These are phyloP conservation scores for Brachyhypopomus occidentalis DNA, from an alignment of 2,113 vertebrate species.

Conservation along the genomic window DNA sequence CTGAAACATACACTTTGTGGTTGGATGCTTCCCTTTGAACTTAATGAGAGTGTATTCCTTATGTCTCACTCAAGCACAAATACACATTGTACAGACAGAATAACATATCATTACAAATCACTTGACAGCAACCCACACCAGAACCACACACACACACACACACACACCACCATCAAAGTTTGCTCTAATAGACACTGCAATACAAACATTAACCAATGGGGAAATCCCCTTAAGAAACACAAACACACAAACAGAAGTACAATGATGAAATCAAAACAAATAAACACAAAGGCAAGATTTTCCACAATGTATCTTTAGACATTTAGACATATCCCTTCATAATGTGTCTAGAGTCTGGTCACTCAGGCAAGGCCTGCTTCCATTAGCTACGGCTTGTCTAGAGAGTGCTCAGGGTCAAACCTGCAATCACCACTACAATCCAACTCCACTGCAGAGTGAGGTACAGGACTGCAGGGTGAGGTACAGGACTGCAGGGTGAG, in stretches of 20 bases:
- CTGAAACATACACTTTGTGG: slow-evolving; percentile 53
- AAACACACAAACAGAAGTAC: slow-evolving; percentile 37
- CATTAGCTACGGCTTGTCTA: slow-evolving; percentile 27
- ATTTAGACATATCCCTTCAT: slow-evolving; percentile 11
- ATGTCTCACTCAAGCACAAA: slow-evolving; percentile 52
- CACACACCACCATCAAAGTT: neutral
- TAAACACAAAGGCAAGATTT: neutral
- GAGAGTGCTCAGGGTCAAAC: slow-evolving; percentile 9
- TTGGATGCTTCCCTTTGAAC: slow-evolving; percentile 46
- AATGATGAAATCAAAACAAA: slow-evolving; percentile 16
- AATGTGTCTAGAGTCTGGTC: slow-evolving; percentile 14
- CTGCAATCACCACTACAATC: slow-evolving; percentile 10
- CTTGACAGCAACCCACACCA: slow-evolving; percentile 50
- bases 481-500: too few relatives aligned
- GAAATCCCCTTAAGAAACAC: slow-evolving; percentile 33
- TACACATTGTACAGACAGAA: slow-evolving; percentile 58
- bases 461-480: neutral
- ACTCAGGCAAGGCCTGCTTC: neutral
- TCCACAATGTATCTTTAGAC: slow-evolving; percentile 4
- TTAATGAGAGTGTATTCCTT: slow-evolving; percentile 57
- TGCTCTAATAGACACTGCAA: neutral
- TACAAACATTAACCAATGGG: slow-evolving; percentile 17
- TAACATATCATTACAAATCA: slow-evolving; percentile 59
- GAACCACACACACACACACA: slow-evolving; percentile 46
- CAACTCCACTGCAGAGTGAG: slow-evolving; percentile 16